Evolutionary conservation across 2,797 vertebrate genomes (phyloP).

Genomic region (Meda fulgida): DNA sequence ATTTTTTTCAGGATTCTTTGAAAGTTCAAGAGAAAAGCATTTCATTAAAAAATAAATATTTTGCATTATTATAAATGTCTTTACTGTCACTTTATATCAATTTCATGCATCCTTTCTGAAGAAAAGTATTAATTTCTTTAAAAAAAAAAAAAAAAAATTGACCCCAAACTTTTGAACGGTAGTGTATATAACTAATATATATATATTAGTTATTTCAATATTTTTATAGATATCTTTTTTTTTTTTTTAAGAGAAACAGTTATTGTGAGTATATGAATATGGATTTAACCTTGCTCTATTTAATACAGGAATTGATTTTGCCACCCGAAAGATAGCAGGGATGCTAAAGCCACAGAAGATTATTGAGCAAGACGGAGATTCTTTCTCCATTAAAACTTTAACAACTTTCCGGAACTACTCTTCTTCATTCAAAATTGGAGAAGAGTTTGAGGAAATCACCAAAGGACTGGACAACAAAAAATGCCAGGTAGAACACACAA

Average conservation of each 20-base stretch:
- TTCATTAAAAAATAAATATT: too few relatives aligned
- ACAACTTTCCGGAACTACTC: constrained; percentile 82
- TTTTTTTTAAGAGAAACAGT: neutral
- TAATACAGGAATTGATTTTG: constrained; percentile 84
- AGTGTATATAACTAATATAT: too few relatives aligned
- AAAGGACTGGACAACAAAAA: constrained; percentile 88
- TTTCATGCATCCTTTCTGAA: too few relatives aligned
- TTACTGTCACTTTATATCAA: too few relatives aligned
- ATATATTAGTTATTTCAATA: too few relatives aligned
- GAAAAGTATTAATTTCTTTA: too few relatives aligned
- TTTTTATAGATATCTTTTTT: neutral
- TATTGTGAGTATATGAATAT: neutral
- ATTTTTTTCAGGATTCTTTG: too few relatives aligned
- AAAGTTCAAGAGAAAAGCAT: too few relatives aligned
- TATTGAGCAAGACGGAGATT: constrained; percentile 84
- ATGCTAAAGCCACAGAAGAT: constrained; percentile 89
- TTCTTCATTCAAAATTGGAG: constrained; percentile 80
- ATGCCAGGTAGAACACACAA: constrained; percentile 78
- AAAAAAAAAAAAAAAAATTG: too few relatives aligned
- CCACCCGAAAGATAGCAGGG: constrained; percentile 85
- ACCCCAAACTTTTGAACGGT: too few relatives aligned
- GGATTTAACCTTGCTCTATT: neutral
- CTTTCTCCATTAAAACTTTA: constrained; percentile 81
- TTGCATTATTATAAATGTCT: too few relatives aligned
- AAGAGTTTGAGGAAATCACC: constrained; percentile 86